Conservation (phyloP, 2,797 vertebrate species). For the Hydrophis major region DNA sequence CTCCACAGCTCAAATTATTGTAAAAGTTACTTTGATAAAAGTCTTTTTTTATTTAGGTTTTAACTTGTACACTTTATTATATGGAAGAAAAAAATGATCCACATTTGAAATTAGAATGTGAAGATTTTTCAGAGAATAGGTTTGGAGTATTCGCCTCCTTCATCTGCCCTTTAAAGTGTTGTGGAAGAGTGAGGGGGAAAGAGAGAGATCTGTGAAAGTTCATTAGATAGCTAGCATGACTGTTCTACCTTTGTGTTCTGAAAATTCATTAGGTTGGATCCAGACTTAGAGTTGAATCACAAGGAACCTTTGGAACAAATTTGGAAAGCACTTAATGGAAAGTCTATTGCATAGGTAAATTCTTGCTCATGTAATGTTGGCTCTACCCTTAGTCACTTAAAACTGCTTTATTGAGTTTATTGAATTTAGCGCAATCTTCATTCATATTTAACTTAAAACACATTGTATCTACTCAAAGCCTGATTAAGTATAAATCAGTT, state of each 20-base stretch:
- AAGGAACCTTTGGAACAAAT: background rate
- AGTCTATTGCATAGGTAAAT: background rate
- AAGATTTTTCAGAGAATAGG: background rate
- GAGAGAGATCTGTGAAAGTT: background rate
- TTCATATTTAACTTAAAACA: background rate
- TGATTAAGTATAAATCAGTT: background rate
- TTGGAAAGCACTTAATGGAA: background rate
- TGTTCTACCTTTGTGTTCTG: background rate
- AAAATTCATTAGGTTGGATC: background rate
- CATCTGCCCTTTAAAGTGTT: background rate
- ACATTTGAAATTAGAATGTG: background rate
- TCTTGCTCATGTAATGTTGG: background rate
- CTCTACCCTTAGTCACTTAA: background rate
- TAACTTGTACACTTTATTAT: background rate
- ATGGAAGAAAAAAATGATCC: background rate
- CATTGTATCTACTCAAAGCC: background rate
- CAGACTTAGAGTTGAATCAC: background rate
- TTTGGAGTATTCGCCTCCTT: background rate
- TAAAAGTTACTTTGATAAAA: constrained; percentile 18
- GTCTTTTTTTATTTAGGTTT: constrained; percentile 21
- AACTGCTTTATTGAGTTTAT: background rate
- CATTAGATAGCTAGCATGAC: background rate
- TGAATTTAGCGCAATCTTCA: background rate
- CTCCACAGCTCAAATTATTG: background rate
- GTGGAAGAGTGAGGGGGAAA: background rate